Conservation (phyloP, 2,888 invertebrate genomes). For the Drosophila vallismaia region DNA sequence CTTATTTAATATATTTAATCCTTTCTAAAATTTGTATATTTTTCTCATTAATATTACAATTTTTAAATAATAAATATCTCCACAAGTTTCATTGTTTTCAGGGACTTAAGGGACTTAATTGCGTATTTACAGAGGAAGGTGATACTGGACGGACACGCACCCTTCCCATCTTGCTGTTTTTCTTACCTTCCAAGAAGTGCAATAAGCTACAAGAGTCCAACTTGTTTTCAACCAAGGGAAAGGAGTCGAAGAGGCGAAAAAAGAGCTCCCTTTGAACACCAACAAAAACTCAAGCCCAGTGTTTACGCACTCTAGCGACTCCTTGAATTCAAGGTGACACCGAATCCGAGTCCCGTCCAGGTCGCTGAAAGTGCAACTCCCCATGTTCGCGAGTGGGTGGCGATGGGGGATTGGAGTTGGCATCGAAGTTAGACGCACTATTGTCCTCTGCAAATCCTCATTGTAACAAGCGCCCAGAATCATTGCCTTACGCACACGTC, state of each 20-base stretch:
- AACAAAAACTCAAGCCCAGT: not conserved
- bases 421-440: conserved; percentile 82
- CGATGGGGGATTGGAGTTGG: conserved; percentile 27
- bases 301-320: conserved; percentile 51
- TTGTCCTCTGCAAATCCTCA: conserved; percentile 84
- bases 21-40: too few relatives aligned
- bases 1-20: too few relatives aligned
- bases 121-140: too few relatives aligned
- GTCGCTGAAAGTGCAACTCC: conserved; percentile 24
- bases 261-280: not conserved
- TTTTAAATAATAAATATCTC: too few relatives aligned
- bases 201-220: conserved; percentile 3
- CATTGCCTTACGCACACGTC: conserved; percentile 76
- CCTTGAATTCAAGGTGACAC: conserved; percentile 77
- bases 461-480: conserved; percentile 83
- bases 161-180: too few relatives aligned
- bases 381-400: conserved; percentile 41
- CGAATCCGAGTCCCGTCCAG: conserved; percentile 4
- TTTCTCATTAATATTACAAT: too few relatives aligned
- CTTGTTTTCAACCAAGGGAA: conserved; percentile 18
- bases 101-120: too few relatives aligned
- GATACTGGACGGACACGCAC: too few relatives aligned
- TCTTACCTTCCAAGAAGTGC: not conserved
- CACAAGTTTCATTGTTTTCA: too few relatives aligned
- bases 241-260: not conserved